Conservation (phyloP, 2,797 vertebrate species). For the Sardinella longiceps region DNA sequence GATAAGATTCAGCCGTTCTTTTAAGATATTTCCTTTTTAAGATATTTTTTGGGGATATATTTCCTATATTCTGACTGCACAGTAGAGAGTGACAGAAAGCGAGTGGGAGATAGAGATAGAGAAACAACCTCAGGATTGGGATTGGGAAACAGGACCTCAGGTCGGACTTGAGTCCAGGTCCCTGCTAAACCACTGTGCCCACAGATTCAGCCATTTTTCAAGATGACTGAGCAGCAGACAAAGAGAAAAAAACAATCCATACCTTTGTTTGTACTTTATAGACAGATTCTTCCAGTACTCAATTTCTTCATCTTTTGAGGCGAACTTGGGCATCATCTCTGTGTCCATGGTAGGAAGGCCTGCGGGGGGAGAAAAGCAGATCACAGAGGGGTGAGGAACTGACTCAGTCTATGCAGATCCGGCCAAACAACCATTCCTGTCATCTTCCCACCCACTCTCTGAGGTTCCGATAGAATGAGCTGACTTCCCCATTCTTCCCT, state of each 20-base stretch:
- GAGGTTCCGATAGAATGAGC: neutral
- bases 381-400: neutral
- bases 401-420: neutral
- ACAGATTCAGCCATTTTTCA: neutral
- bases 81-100: too few relatives aligned
- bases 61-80: too few relatives aligned
- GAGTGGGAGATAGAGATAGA: too few relatives aligned
- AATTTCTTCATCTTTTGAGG: conserved; percentile 93
- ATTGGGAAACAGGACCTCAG: too few relatives aligned
- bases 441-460: neutral
- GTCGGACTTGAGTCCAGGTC: too few relatives aligned
- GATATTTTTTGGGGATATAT: too few relatives aligned
- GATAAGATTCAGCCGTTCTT: neutral
- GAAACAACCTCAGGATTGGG: too few relatives aligned
- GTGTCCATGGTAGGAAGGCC: conserved; percentile 89
- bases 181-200: too few relatives aligned
- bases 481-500: neutral
- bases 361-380: conserved; percentile 45
- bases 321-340: conserved; percentile 95
- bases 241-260: conserved; percentile 43
- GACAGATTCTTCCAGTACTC: conserved; percentile 94
- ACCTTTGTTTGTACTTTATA: conserved; percentile 95
- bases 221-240: neutral
- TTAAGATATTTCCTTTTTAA: too few relatives aligned
- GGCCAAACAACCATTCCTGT: neutral